Percentiles rank a stretch among this genome's conserved stretches.
These are phyloP conservation scores for Myotis daubentonii DNA, from an alignment of 2,797 vertebrate species.

Conservation along the genomic window DNA sequence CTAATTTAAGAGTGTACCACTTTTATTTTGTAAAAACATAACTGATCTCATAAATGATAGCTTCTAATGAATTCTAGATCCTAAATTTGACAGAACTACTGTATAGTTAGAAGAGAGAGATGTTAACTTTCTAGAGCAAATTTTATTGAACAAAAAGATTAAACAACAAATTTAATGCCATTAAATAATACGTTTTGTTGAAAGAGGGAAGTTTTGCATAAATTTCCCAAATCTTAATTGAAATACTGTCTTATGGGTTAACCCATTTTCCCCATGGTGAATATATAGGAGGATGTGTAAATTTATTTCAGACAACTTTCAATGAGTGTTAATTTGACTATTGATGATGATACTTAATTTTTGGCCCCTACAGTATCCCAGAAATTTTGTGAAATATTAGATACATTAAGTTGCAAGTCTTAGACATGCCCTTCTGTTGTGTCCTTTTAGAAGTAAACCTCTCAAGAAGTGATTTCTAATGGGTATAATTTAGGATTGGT, in stretches of 20 bases:
- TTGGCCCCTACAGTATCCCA: not conserved
- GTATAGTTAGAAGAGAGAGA: not conserved
- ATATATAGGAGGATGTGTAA: not conserved
- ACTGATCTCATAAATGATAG: not conserved
- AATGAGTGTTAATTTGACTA: not conserved
- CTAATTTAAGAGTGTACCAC: constrained; percentile 27
- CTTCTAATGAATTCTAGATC: constrained; percentile 38
- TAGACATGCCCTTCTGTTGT: not conserved
- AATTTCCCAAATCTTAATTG: constrained; percentile 1
- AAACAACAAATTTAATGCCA: constrained; percentile 16
- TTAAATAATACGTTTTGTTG: not conserved
- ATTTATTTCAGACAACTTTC: constrained; percentile 4
- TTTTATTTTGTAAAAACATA: constrained; percentile 32
- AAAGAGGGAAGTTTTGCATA: constrained; percentile 24
- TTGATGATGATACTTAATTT: not conserved
- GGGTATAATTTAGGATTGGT: not conserved
- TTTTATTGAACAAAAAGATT: not conserved
- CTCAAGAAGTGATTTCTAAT: constrained; percentile 31
- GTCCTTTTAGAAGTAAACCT: constrained; percentile 34
- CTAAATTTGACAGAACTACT: constrained; percentile 16
- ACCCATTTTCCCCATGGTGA: not conserved
- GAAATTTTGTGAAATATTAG: constrained; percentile 27
- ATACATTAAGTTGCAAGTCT: constrained; percentile 1
- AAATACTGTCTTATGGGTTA: not conserved
- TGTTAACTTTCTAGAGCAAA: constrained; percentile 35